A percentile compares a stretch with the other conserved stretches of the same genome.
phyloP scores from a whole-genome alignment of 2,797 vertebrate genomes.

The Macrochelys suwanniensis region DNA sequence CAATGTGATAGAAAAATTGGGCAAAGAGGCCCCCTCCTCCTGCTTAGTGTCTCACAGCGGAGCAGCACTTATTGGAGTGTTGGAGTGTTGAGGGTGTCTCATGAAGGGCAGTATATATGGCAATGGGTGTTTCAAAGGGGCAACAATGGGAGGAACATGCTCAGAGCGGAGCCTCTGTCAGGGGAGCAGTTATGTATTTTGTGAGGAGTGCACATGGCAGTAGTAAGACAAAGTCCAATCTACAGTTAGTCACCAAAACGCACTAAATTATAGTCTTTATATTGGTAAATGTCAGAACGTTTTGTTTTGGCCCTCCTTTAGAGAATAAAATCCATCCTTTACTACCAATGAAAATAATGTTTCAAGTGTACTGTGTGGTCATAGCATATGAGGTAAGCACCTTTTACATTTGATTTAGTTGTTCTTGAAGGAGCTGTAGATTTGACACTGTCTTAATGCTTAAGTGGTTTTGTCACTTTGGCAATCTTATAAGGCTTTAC shows the following conservation, averaged over 20 bases:
- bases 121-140: neutral
- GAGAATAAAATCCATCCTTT: neutral
- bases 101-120: neutral
- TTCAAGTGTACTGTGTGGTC: neutral
- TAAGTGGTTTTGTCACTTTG: neutral
- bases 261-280: accelerated
- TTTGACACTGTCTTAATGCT: neutral
- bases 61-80: neutral
- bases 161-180: neutral
- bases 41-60: neutral
- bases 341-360: neutral
- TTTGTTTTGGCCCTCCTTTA: neutral
- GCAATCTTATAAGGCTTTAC: constrained; percentile 7
- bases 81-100: neutral
- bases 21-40: too few relatives aligned
- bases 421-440: neutral
- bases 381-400: neutral
- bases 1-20: too few relatives aligned
- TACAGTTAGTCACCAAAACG: neutral
- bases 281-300: neutral
- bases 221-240: neutral
- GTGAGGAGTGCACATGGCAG: neutral
- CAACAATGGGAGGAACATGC: neutral
- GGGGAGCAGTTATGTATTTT: neutral
- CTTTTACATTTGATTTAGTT: neutral